These are phyloP conservation scores for Scarus forsteni DNA, from an alignment of 2,797 vertebrate species.

Conservation along the genomic window DNA sequence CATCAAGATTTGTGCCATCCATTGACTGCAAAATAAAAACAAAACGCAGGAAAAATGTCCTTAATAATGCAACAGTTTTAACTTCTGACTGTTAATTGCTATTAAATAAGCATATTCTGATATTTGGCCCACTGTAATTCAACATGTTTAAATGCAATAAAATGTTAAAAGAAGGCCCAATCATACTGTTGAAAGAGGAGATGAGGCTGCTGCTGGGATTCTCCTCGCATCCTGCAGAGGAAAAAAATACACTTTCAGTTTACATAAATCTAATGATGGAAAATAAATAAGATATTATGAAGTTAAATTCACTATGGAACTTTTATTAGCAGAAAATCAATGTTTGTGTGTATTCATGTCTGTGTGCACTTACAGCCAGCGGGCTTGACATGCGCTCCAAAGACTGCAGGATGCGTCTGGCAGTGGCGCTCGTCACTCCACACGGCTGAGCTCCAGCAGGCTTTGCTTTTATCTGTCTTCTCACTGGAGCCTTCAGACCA, in stretches of 20 bases:
- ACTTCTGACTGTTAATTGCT: no score
- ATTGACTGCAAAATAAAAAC: constrained; percentile 80
- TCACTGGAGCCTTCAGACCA: constrained; percentile 88
- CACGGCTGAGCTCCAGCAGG: constrained; percentile 90
- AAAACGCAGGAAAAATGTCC: neutral
- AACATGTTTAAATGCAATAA: neutral
- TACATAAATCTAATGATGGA: neutral
- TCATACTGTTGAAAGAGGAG: constrained; percentile 90
- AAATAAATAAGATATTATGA: no score
- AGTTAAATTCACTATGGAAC: no score
- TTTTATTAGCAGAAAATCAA: neutral
- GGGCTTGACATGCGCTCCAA: constrained; percentile 99
- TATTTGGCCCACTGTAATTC: neutral
- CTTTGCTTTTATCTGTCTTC: constrained; percentile 96
- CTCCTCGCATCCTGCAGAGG: constrained; percentile 92
- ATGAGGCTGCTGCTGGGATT: constrained; percentile 90
- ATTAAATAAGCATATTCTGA: neutral
- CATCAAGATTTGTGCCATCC: constrained; percentile 84
- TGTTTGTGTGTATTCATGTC: neutral
- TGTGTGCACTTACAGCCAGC: constrained; percentile 87
- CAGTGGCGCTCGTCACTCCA: constrained; percentile 95
- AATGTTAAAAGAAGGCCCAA: constrained; percentile 6
- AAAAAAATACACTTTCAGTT: constrained; percentile 8
- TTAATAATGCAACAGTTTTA: no score
- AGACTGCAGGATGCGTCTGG: constrained; percentile 94